A percentile compares a stretch with the other conserved stretches of the same genome.
Evolutionary conservation across 2,888 invertebrate species (phyloP).

Genomic region (Andrena chrysosceles): DNA sequence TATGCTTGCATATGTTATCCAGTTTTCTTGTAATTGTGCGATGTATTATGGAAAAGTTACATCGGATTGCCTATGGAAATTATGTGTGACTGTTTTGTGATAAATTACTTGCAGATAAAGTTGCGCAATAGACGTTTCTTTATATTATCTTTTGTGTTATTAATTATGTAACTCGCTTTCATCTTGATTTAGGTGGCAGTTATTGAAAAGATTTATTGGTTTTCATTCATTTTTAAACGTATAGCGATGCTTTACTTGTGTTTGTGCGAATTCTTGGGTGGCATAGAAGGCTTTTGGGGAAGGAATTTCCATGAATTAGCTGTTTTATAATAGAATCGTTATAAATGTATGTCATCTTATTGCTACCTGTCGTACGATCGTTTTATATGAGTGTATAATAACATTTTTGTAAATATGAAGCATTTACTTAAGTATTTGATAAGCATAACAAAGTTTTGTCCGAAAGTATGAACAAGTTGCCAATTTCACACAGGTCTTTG

Average conservation of each 20-base stretch:
- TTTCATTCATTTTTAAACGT: not conserved
- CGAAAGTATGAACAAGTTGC: slow-evolving; percentile 61
- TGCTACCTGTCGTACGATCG: slow-evolving; percentile 23
- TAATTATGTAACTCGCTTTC: slow-evolving; percentile 10
- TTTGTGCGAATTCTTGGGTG: not conserved
- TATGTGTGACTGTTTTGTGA: not conserved
- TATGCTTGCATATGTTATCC: slow-evolving; percentile 37
- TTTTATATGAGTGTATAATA: slow-evolving; percentile 47
- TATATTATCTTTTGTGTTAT: not conserved
- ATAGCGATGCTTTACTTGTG: not conserved
- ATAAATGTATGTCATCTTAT: slow-evolving; percentile 31
- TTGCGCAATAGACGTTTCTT: not conserved
- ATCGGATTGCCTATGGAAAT: not conserved
- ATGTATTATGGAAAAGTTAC: not conserved
- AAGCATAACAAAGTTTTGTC: slow-evolving; percentile 62
- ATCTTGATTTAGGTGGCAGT: not conserved
- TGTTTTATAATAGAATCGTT: slow-evolving; percentile 30
- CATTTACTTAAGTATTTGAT: slow-evolving; percentile 72
- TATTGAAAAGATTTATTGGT: not conserved
- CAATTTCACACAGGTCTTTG: slow-evolving; percentile 61
- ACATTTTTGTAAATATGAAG: slow-evolving; percentile 80
- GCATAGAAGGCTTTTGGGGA: not conserved
- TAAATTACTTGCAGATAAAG: not conserved
- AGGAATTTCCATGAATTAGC: not conserved
- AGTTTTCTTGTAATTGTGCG: not conserved